These are phyloP conservation scores for Machimus atricapillus DNA, from an alignment of 2,888 invertebrate species.

Conservation along the genomic window DNA sequence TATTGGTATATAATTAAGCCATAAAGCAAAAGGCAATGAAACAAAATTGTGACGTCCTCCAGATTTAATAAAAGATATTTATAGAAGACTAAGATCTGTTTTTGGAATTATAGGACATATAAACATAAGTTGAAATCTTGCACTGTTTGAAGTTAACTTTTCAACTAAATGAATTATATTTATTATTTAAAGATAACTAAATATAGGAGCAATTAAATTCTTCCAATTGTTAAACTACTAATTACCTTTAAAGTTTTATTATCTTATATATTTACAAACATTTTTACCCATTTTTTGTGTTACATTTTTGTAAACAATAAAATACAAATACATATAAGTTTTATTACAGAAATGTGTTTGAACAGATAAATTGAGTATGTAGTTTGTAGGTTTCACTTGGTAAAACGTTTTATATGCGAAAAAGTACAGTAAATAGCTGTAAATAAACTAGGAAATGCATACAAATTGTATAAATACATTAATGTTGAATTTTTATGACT, in stretches of 20 bases:
- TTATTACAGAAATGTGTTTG: too few species aligned
- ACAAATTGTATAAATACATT: background rate
- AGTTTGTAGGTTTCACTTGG: too few species aligned
- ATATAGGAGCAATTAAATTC: background rate
- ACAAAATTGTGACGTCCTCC: background rate
- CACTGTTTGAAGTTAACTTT: background rate
- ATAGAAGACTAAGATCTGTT: background rate
- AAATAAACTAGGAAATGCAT: background rate
- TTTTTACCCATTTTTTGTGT: too few species aligned
- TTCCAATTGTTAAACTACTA: too few species aligned
- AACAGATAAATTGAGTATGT: too few species aligned
- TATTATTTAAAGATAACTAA: background rate
- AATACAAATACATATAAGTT: background rate
- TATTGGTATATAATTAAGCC: too few species aligned
- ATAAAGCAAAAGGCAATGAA: too few species aligned
- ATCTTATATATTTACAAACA: too few species aligned
- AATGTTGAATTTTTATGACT: background rate
- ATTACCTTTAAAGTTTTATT: too few species aligned
- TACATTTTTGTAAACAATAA: too few species aligned
- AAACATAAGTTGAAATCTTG: background rate
- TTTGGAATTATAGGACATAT: background rate
- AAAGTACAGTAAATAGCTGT: background rate
- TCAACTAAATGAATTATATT: background rate
- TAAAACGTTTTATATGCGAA: too few species aligned
- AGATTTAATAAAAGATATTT: background rate